Evolutionary conservation across 1,140 invertebrate genomes (phyloP), one percentile per base, ranked within the genome.

Genomic region (Gonatopus flavifemur): DNA sequence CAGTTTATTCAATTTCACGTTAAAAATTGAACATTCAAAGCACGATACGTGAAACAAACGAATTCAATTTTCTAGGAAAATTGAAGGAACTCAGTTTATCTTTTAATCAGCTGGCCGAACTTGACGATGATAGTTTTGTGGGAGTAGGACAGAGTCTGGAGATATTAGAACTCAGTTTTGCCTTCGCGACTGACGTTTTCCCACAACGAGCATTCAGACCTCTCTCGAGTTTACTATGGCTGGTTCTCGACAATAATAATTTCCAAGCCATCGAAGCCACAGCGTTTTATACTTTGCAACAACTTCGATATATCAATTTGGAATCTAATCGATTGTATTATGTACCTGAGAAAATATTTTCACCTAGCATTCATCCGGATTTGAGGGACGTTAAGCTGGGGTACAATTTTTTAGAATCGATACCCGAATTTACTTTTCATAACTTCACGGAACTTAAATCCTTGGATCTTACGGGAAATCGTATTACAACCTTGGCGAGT

Each of bases 221-320:
- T 1, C 77, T 95, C 4, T 81, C 79, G 10, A 85, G 86, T 61
- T 77, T 96, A 0, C 83, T 87, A 59, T 94, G 90, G 90, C 76
- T 96, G 22, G 89, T 91, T 9, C 75, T 94, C 51, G 92, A 96
- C 70, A 91, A 93, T 70, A 96, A 95, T 60, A 89, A 91, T 65
- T 84, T 94, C 51, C 84, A 87, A 58, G 81, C 80, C 0, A 78
- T 93, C 1, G 83, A 86, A 12, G 76, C 84, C 20, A 74, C 75
- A 0, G 72, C 81, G 1, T 78, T 86, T 9, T 84, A 86, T 20
- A 82, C 84, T 0, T 85, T 89, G 62, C 79, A 83, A 3, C 83
- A 88, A 57, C 67, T 95, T 10, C 86, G 87, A 55, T 94, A 94
- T 69, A 78, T 94, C 16, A 94, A 94, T 76, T 70, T 96, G 55